Evolutionary conservation across 2,797 vertebrate genomes (phyloP).

Genomic region (Columba guinea): DNA sequence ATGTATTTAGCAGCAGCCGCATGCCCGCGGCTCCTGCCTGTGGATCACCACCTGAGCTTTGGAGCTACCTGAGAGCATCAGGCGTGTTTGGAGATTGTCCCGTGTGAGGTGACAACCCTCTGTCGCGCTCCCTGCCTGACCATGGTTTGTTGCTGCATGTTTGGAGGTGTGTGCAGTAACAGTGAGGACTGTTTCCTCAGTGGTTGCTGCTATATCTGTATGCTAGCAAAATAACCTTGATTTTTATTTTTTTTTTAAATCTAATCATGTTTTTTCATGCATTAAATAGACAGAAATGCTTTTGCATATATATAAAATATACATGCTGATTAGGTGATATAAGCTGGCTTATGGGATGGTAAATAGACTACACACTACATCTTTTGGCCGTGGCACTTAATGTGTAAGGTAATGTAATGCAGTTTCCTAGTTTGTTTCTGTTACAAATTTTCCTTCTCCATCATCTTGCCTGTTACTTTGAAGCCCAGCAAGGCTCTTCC

Average conservation of each 20-base stretch:
- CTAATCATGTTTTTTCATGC: background rate
- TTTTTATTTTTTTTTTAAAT: background rate
- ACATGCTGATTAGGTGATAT: background rate
- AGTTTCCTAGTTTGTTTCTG: background rate
- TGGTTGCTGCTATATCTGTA: fast-evolving
- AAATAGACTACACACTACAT: background rate
- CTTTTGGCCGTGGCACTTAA: background rate
- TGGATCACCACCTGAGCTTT: background rate
- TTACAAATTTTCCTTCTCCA: background rate
- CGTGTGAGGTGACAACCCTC: background rate
- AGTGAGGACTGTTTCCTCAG: background rate
- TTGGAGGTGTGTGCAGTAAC: background rate
- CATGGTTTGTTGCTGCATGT: background rate
- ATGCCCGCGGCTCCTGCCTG: background rate
- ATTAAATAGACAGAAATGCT: background rate
- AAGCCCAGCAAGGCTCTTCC: background rate
- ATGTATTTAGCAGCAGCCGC: fast-evolving
- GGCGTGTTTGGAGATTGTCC: background rate
- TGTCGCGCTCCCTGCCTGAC: background rate
- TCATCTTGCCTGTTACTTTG: background rate
- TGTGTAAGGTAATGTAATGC: background rate
- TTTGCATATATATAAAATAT: background rate
- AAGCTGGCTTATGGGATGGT: background rate
- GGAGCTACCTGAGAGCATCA: fast-evolving
- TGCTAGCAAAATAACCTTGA: background rate